A percentile compares a stretch with the other conserved stretches of the same genome.
These are phyloP conservation scores for Panagrolaimus sp. DNA, from an alignment of 1,140 invertebrate genomes.

Conservation along the genomic window DNA sequence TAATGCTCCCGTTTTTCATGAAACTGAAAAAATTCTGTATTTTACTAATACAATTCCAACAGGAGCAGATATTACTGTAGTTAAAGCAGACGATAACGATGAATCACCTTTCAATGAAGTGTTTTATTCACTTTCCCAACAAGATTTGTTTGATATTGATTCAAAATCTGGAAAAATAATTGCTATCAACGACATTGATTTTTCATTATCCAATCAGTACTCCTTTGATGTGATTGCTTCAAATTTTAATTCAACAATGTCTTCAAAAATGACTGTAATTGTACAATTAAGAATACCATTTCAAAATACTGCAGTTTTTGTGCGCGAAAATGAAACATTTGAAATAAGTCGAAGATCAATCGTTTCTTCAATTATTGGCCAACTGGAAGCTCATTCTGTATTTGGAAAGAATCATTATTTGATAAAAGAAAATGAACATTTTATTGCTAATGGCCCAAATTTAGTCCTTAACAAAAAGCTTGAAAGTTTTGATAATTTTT, in stretches of 20 bases:
- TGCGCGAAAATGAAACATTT: neutral
- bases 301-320: constrained; percentile 7
- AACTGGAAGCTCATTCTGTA: neutral
- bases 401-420: neutral
- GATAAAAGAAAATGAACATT: neutral
- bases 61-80: neutral
- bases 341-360: constrained; percentile 11
- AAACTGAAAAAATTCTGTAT: neutral
- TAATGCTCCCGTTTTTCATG: neutral
- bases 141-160: neutral
- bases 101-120: constrained; percentile 1
- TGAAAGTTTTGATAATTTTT: neutral
- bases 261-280: neutral
- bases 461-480: neutral
- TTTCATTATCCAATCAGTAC: neutral
- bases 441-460: neutral
- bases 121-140: neutral
- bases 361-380: neutral
- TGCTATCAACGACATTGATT: neutral
- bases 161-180: constrained; percentile 10
- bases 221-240: neutral
- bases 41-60: neutral
- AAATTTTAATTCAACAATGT: neutral
- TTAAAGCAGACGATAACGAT: neutral
- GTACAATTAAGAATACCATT: neutral